These are phyloP conservation scores for Pampusana beccarii DNA, from an alignment of 2,113 vertebrate genomes.

Conservation along the genomic window DNA sequence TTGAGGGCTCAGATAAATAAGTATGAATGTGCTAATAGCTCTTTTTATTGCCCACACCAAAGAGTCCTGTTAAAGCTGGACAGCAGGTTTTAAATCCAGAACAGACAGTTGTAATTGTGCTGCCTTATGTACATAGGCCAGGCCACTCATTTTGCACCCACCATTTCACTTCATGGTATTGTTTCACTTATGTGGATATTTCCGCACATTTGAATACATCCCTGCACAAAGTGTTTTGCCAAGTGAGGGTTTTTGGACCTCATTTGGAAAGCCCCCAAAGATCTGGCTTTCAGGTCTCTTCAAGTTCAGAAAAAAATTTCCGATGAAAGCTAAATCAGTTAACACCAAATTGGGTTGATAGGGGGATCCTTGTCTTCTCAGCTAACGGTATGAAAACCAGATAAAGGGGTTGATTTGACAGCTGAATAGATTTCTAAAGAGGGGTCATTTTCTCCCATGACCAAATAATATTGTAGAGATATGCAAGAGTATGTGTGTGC, in stretches of 20 bases:
- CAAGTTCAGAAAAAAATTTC: background rate
- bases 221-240: background rate
- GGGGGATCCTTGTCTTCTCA: slow-evolving; percentile 63
- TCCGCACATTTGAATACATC: slow-evolving; percentile 27
- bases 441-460: slow-evolving; percentile 57
- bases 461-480: slow-evolving; percentile 56
- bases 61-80: background rate
- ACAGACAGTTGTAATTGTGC: background rate
- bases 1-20: background rate
- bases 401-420: slow-evolving; percentile 62
- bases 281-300: slow-evolving; percentile 6
- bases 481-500: slow-evolving; percentile 29
- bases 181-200: slow-evolving; percentile 50
- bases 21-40: background rate
- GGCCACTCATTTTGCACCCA: slow-evolving; percentile 45
- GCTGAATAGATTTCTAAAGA: slow-evolving; percentile 56
- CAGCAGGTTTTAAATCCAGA: slow-evolving; percentile 40
- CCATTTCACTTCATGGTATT: slow-evolving; percentile 50
- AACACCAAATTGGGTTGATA: slow-evolving; percentile 62
- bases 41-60: slow-evolving; percentile 8
- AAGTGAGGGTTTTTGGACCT: slow-evolving; percentile 19
- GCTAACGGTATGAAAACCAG: slow-evolving; percentile 41
- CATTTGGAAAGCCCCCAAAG: slow-evolving; percentile 20
- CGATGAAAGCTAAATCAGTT: slow-evolving; percentile 60
- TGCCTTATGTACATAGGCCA: background rate